These are phyloP conservation scores for Lemur catta DNA, from an alignment of 2,797 vertebrate species.

Conservation along the genomic window DNA sequence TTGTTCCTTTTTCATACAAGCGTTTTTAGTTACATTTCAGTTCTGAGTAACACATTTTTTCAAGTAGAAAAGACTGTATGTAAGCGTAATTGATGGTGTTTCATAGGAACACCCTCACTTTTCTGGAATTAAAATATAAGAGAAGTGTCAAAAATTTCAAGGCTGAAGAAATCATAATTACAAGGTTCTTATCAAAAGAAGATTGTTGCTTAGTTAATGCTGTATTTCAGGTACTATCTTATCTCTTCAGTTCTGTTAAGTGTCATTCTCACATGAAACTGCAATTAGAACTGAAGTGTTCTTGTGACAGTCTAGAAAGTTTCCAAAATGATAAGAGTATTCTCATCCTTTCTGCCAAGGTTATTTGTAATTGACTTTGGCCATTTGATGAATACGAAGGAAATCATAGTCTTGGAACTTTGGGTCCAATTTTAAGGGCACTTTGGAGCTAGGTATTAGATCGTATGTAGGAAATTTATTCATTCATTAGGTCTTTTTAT, in stretches of 20 bases:
- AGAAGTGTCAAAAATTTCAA: background rate
- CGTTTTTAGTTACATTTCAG: conserved; percentile 30
- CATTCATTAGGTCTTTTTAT: background rate
- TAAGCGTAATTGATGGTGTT: background rate
- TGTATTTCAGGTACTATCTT: conserved; percentile 61
- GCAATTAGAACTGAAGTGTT: conserved; percentile 36
- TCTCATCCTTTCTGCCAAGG: background rate
- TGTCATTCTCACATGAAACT: conserved; percentile 51
- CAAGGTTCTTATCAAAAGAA: conserved; percentile 15
- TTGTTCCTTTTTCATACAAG: background rate
- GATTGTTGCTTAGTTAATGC: conserved; percentile 60
- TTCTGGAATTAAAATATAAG: conserved; percentile 28
- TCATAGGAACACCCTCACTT: background rate
- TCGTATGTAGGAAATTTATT: background rate
- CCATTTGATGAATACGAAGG: background rate
- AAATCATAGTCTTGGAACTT: background rate
- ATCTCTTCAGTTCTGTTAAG: conserved; percentile 31
- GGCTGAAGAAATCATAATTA: background rate
- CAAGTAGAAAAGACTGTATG: background rate
- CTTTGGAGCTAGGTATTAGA: conserved; percentile 22
- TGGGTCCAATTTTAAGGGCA: conserved; percentile 39
- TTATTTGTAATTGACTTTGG: conserved; percentile 7
- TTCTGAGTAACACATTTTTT: conserved; percentile 6
- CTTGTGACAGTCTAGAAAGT: conserved; percentile 16
- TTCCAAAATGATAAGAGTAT: conserved; percentile 26